A percentile compares a stretch with the other conserved stretches of the same genome.
Conservation (phyloP, 2,888 invertebrate species). For the Lasius platythorax region DNA sequence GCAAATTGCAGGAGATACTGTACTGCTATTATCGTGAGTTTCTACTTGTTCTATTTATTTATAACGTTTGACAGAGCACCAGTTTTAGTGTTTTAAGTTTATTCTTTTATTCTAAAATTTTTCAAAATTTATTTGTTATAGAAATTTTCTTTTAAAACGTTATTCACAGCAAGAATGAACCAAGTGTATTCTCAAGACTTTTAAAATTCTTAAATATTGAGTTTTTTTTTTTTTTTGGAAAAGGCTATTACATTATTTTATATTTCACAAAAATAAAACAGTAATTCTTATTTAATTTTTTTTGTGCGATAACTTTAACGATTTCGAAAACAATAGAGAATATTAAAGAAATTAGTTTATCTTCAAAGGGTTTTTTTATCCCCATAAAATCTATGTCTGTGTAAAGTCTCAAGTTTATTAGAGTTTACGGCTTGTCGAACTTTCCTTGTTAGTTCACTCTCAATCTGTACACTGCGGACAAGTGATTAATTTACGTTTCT, state of each 20-base stretch:
- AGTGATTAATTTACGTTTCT: slow-evolving; percentile 24
- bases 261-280: background rate
- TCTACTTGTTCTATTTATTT: background rate
- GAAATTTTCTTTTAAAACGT: background rate
- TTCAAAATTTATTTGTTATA: background rate
- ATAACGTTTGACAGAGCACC: background rate
- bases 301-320: background rate
- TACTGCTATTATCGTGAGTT: background rate
- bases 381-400: background rate
- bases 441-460: slow-evolving; percentile 15
- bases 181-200: background rate
- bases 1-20: background rate
- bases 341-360: background rate
- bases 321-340: background rate
- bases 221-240: background rate
- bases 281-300: background rate
- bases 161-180: background rate
- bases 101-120: background rate
- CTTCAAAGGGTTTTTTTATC: background rate
- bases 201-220: background rate
- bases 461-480: background rate
- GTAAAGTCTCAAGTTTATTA: slow-evolving; percentile 17
- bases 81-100: background rate
- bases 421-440: slow-evolving; percentile 20
- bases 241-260: background rate